A percentile compares a stretch with the other conserved stretches of the same genome.
Conservation (phyloP, 2,113 vertebrate species). For the Lepidothrix coronata region DNA sequence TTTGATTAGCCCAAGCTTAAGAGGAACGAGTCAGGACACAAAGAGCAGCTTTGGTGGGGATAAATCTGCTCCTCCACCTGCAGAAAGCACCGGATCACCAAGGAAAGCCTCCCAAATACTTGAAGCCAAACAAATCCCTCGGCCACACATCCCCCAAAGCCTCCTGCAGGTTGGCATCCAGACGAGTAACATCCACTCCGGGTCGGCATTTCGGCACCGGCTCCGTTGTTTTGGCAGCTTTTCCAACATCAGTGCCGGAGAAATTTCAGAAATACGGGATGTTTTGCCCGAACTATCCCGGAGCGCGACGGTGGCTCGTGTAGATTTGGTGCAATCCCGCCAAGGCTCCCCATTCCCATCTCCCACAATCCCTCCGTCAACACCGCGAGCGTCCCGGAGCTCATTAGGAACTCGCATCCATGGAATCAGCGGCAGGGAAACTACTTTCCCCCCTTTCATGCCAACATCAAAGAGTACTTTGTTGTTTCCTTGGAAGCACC, state of each 20-base stretch:
- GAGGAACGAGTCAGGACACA: not conserved
- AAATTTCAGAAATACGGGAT: not conserved
- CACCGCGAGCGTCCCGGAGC: not conserved
- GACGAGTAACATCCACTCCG: not conserved
- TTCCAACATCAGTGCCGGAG: accelerated
- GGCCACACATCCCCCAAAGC: not conserved
- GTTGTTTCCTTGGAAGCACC: not conserved
- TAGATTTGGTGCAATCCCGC: too few relatives aligned
- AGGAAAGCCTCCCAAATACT: not conserved
- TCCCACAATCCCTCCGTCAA: not conserved
- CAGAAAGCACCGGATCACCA: not conserved
- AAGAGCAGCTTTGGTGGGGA: not conserved
- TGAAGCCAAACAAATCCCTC: not conserved
- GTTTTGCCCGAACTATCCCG: not conserved
- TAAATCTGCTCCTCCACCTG: not conserved
- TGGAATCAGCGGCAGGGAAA: not conserved
- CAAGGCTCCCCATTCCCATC: not conserved
- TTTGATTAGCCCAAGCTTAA: not conserved
- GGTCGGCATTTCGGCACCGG: not conserved
- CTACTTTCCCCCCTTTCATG: not conserved
- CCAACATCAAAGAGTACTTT: not conserved
- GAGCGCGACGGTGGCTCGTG: not conserved
- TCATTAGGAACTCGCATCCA: not conserved
- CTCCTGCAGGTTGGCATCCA: not conserved
- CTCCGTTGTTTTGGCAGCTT: not conserved